Percentiles rank a stretch among this genome's conserved stretches.
Conservation (phyloP, 2,888 invertebrate genomes). For the Prionchulus punctatus region DNA sequence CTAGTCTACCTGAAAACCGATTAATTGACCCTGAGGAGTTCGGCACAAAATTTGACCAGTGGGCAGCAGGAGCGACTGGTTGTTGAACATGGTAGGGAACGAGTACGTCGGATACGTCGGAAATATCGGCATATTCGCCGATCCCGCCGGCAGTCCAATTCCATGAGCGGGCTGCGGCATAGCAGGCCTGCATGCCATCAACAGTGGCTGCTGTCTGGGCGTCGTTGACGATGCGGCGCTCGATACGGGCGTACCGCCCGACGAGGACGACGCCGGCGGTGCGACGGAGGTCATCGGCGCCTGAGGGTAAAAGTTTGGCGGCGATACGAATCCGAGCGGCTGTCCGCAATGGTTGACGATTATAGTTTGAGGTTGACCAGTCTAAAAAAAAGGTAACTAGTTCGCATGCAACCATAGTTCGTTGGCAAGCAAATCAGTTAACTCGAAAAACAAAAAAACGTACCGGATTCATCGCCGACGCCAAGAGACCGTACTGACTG, state of each 20-base stretch:
- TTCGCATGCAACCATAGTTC: too few species aligned
- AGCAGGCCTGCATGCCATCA: background rate
- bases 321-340: background rate
- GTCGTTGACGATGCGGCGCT: background rate
- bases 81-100: background rate
- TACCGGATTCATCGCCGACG: too few species aligned
- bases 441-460: too few species aligned
- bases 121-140: background rate
- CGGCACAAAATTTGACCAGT: background rate
- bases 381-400: too few species aligned
- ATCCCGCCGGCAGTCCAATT: background rate
- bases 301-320: background rate
- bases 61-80: background rate
- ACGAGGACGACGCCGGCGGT: background rate
- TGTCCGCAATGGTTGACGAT: background rate
- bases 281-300: background rate
- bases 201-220: background rate
- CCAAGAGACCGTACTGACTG: too few species aligned
- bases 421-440: too few species aligned
- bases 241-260: background rate
- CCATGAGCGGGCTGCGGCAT: background rate
- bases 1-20: background rate
- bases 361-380: background rate
- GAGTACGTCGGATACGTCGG: too few species aligned
- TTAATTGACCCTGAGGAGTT: background rate